These are phyloP conservation scores for Hipparchia sbordonii DNA, from an alignment of 2,888 invertebrate species.

Conservation along the genomic window DNA sequence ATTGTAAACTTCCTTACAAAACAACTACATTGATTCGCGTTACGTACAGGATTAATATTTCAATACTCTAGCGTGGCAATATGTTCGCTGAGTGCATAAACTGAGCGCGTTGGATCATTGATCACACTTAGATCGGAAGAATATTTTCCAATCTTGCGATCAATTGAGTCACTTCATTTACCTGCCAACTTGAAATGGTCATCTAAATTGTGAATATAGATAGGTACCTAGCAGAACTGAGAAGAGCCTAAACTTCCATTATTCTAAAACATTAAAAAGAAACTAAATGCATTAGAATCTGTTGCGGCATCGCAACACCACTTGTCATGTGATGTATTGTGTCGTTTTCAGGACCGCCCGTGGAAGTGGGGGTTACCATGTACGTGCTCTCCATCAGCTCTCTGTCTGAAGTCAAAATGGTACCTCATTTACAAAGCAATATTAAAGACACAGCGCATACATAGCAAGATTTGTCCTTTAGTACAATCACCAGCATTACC, in stretches of 20 bases:
- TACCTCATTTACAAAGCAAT: constrained; percentile 72
- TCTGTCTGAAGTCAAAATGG: constrained; percentile 92
- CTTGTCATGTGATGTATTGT: constrained; percentile 59
- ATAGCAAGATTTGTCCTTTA: constrained; percentile 74
- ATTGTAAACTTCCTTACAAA: too few species aligned
- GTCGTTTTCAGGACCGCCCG: constrained; percentile 88
- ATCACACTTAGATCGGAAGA: too few species aligned
- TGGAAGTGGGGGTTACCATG: constrained; percentile 93
- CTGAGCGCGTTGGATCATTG: too few species aligned
- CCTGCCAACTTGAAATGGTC: too few species aligned
- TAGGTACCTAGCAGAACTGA: neutral
- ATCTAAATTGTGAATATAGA: too few species aligned
- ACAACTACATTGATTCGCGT: too few species aligned
- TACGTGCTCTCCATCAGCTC: constrained; percentile 94
- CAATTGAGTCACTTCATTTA: too few species aligned
- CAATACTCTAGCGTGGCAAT: too few species aligned
- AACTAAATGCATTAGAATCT: neutral
- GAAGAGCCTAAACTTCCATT: neutral
- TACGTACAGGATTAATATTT: too few species aligned
- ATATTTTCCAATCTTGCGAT: too few species aligned
- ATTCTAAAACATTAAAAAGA: neutral
- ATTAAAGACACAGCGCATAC: constrained; percentile 76
- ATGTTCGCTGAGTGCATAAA: too few species aligned
- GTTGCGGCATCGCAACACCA: constrained; percentile 15
- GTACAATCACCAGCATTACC: constrained; percentile 78